Conservation (phyloP, 2,888 invertebrate genomes). For the Augochlorella aurata region DNA sequence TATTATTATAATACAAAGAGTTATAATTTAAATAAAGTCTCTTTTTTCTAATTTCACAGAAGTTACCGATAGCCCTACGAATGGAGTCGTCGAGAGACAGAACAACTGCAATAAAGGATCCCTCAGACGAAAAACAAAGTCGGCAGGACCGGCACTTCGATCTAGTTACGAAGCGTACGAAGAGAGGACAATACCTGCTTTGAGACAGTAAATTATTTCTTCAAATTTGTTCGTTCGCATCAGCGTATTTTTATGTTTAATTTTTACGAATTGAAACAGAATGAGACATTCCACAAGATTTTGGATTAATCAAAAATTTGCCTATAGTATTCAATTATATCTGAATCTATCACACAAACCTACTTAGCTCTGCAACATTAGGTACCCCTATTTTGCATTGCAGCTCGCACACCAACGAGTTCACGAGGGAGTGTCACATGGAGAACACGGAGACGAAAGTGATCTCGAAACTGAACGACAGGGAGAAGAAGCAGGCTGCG, state of each 20-base stretch:
- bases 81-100: slow-evolving; percentile 78
- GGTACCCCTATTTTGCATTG: slow-evolving; percentile 60
- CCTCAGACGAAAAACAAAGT: slow-evolving; percentile 84
- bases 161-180: slow-evolving; percentile 94
- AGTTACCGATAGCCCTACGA: slow-evolving; percentile 83
- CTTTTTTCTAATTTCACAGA: slow-evolving; percentile 61
- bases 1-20: no score
- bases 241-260: no score
- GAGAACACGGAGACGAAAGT: slow-evolving; percentile 83
- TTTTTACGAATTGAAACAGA: no score
- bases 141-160: slow-evolving; percentile 77
- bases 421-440: slow-evolving; percentile 88
- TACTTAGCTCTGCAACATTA: no score
- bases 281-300: no score
- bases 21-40: no score
- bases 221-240: no score
- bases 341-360: no score
- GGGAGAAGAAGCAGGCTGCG: slow-evolving; percentile 94
- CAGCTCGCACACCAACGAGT: slow-evolving; percentile 93
- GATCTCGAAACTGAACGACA: slow-evolving; percentile 87
- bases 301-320: no score
- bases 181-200: slow-evolving; percentile 91
- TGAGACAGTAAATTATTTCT: slow-evolving; percentile 88
- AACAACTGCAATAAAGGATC: slow-evolving; percentile 83
- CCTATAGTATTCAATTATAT: no score